Percentiles rank a stretch among this genome's conserved stretches.
Conservation (phyloP, 2,113 vertebrate species). For the Pachycephala philippinensis region DNA sequence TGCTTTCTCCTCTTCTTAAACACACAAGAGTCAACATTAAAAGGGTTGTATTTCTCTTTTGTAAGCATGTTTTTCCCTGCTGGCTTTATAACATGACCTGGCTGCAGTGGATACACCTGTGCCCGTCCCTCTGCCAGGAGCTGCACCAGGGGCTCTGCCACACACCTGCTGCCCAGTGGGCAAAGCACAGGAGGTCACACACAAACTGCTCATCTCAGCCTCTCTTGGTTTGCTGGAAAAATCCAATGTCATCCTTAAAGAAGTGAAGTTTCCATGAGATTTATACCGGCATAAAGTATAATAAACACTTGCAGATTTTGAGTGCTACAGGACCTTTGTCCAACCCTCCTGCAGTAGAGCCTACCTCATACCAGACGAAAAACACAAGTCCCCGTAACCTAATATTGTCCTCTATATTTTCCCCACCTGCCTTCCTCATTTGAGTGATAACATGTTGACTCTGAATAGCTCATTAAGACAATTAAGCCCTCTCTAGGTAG, state of each 20-base stretch:
- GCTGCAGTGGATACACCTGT: not conserved
- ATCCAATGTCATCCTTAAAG: not conserved
- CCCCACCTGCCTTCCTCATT: not conserved
- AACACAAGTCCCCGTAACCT: not conserved
- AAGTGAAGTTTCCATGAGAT: not conserved
- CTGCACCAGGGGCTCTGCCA: not conserved
- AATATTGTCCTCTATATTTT: not conserved
- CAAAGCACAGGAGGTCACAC: not conserved
- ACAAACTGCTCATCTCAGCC: not conserved
- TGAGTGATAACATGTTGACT: not conserved
- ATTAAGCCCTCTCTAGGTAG: not conserved
- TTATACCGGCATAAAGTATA: not conserved
- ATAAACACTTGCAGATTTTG: not conserved
- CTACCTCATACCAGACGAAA: not conserved
- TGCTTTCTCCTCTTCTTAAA: not conserved
- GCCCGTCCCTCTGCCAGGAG: not conserved
- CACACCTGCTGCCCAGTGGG: accelerated
- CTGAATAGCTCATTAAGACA: not conserved
- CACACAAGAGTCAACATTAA: not conserved
- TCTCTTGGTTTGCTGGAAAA: not conserved
- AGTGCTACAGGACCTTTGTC: not conserved
- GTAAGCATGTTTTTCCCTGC: accelerated
- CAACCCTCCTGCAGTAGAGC: not conserved
- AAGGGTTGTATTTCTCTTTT: not conserved
- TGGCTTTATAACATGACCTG: not conserved